Base-by-base conservation (phyloP, 2,113 vertebrate species). In the Oreochromis spilurus region DNA sequence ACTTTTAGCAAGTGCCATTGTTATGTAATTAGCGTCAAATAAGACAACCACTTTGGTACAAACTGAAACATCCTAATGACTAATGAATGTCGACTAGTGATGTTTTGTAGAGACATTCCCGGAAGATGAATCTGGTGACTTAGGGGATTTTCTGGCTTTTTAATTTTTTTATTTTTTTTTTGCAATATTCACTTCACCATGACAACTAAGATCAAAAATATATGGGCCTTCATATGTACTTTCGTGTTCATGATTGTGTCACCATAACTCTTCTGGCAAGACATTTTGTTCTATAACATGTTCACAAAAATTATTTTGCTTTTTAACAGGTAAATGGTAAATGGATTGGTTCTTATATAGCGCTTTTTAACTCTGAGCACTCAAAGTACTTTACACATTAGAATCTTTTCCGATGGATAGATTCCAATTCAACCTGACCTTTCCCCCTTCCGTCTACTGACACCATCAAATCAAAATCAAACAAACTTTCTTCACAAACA, bases 331-430 rank as follows among this genome's bases (percentile, higher is more conserved):
- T 36, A 57, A 26, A 4, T 13, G n/a, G n/a, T 21, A 54, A n/a
- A n/a, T 55, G 21, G 21, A 55, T 29, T 58, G 13, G 55, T 58
- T 58, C 7, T 58, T 58, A 29, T 9, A 58, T 58, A 58, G 2
- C 0, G 0, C 13, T 58, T 58, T 58, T 29, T 0, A 1, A 29
- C 34, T 36, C 26, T 9, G 13, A 29, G 26, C 7, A 29, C 55
- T 29, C 16, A 57, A 57, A 57, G 31, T 6, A 34, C 31, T 31
- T 31, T 36, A 36, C 34, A 36, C 34, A 19, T 48, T 48, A 16
- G 45, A 48, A 48, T 48, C 5, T 48, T 16, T 48, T 48, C 43
- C 1, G 13, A 14, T 45, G 13, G 16, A 16, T 5, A 45, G 17
- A 36, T n/a, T 36, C 31, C 17, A 19, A 2, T n/a, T 65, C 34